Percentiles rank a stretch among this genome's conserved stretches.
phyloP scores from a whole-genome alignment of 2,888 invertebrate species.

The Spilarctia lutea region DNA sequence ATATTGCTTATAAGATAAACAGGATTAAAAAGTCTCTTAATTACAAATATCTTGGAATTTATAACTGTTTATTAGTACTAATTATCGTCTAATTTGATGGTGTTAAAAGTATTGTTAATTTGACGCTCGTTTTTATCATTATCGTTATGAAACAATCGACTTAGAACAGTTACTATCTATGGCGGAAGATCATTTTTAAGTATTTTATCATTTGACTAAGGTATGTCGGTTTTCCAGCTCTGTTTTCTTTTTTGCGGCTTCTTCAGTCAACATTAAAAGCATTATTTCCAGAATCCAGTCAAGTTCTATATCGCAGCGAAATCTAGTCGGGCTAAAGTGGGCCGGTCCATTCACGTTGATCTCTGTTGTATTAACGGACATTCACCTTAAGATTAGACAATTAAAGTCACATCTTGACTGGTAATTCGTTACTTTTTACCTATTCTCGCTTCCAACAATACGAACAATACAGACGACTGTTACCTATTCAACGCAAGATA shows the following conservation, averaged over 20 bases:
- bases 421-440: constrained; percentile 51
- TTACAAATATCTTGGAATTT: neutral
- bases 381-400: constrained; percentile 72
- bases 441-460: constrained; percentile 44
- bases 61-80: neutral
- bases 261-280: constrained; percentile 28
- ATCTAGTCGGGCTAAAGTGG: constrained; percentile 60
- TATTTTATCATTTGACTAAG: constrained; percentile 34
- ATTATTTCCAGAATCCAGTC: constrained; percentile 51
- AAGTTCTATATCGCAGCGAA: constrained; percentile 55
- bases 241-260: constrained; percentile 21
- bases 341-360: constrained; percentile 77
- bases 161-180: constrained; percentile 45
- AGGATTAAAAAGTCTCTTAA: neutral
- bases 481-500: constrained; percentile 30
- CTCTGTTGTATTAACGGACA: constrained; percentile 63
- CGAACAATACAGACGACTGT: constrained; percentile 28
- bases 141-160: constrained; percentile 50
- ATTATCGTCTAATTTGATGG: constrained; percentile 11
- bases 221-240: constrained; percentile 28
- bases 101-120: constrained; percentile 21
- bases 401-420: constrained; percentile 62
- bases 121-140: constrained; percentile 51
- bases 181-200: constrained; percentile 45
- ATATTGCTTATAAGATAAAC: neutral